Evolutionary conservation across 2,797 vertebrate species (phyloP).

Genomic region (Nannoperca obscura): DNA sequence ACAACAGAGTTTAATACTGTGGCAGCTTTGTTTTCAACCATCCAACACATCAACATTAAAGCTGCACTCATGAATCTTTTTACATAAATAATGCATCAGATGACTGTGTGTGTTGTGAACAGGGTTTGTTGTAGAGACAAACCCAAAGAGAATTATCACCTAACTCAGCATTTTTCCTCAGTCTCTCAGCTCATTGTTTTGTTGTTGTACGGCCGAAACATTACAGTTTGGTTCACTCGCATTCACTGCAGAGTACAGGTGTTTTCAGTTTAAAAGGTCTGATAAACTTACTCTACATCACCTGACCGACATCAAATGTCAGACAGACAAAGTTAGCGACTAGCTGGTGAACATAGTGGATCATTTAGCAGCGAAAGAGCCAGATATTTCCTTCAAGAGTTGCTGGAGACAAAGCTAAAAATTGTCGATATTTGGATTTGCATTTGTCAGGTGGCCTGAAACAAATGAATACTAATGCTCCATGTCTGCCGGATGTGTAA

Average conservation of each 20-base stretch:
- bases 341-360: neutral
- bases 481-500: neutral
- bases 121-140: neutral
- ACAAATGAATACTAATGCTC: constrained; percentile 4
- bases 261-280: neutral
- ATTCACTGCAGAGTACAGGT: neutral
- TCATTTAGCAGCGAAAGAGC: neutral
- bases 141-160: neutral
- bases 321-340: neutral
- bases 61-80: neutral
- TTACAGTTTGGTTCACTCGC: neutral
- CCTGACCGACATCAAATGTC: neutral
- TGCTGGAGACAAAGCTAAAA: neutral
- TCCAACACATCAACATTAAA: neutral
- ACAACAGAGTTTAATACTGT: neutral
- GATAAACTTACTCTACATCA: neutral
- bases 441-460: neutral
- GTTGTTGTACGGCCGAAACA: neutral
- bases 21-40: too few relatives aligned
- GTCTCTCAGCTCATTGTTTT: neutral
- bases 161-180: neutral
- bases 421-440: neutral
- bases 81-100: neutral
- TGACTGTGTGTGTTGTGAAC: neutral
- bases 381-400: neutral